These are phyloP conservation scores for Pangasius sanitwongsei DNA, from an alignment of 2,797 vertebrate genomes.

Conservation along the genomic window DNA sequence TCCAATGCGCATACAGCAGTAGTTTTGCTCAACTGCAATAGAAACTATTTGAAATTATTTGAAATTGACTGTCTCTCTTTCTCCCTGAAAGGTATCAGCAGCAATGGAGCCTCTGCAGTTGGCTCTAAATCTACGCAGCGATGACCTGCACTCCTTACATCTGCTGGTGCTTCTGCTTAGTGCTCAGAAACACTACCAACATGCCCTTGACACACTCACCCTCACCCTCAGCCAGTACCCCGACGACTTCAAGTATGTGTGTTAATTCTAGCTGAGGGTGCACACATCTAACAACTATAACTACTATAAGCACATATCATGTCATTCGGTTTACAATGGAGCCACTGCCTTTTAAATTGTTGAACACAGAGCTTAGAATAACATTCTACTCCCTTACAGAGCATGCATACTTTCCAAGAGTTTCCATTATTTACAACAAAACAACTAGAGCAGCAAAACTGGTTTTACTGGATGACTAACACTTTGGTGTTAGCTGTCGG, in stretches of 20 bases:
- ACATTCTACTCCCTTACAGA: background rate
- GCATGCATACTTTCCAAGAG: background rate
- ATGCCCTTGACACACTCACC: constrained; percentile 85
- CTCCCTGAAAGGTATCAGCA: constrained; percentile 80
- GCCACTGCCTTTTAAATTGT: background rate
- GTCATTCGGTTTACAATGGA: background rate
- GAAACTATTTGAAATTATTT: background rate
- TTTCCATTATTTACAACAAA: constrained; percentile 27
- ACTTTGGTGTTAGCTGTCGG: background rate
- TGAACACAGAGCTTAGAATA: background rate
- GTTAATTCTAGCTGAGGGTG: background rate
- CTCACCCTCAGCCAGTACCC: constrained; percentile 91
- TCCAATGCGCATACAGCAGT: background rate
- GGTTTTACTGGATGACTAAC: constrained; percentile 13
- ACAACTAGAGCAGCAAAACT: constrained; percentile 13
- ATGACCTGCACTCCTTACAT: constrained; percentile 89
- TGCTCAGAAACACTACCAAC: constrained; percentile 92
- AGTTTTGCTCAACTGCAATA: background rate
- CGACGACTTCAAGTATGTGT: constrained; percentile 88
- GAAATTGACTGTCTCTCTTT: background rate
- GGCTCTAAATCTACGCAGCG: constrained; percentile 80
- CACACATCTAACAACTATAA: background rate
- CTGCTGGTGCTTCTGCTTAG: constrained; percentile 92
- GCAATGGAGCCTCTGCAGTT: constrained; percentile 88
- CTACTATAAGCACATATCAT: background rate